Conservation (phyloP, 2,113 vertebrate genomes). For the Ifrita kowaldi region DNA sequence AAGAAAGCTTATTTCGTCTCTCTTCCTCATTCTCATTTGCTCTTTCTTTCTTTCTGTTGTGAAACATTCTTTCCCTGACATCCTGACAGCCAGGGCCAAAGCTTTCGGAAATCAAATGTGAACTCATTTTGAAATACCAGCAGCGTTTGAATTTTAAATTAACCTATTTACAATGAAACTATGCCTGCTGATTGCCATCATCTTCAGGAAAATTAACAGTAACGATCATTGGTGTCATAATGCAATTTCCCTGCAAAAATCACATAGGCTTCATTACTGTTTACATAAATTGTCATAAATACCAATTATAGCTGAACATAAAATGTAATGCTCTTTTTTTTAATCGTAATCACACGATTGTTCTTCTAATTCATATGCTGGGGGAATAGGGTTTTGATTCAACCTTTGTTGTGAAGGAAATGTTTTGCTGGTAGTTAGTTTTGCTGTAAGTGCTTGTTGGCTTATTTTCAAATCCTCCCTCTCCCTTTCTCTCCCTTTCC, state of each 20-base stretch:
- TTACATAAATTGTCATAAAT: slow-evolving; percentile 87
- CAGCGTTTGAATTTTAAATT: slow-evolving; percentile 83
- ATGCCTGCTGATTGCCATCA: slow-evolving; percentile 82
- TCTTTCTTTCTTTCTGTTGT: slow-evolving; percentile 3
- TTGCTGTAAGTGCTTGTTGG: slow-evolving; percentile 65
- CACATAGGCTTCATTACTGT: slow-evolving; percentile 83
- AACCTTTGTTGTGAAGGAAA: slow-evolving; percentile 75
- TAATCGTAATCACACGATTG: slow-evolving; percentile 82
- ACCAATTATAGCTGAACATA: slow-evolving; percentile 83
- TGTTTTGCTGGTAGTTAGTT: slow-evolving; percentile 66
- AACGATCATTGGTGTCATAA: slow-evolving; percentile 83
- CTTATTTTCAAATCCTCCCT: slow-evolving; percentile 66
- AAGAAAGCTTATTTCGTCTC: neutral
- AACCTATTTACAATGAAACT: slow-evolving; percentile 85
- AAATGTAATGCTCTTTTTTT: slow-evolving; percentile 81
- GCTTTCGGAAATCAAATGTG: slow-evolving; percentile 76
- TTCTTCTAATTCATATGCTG: slow-evolving; percentile 79
- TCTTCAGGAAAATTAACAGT: slow-evolving; percentile 85
- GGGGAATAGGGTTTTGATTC: slow-evolving; percentile 73
- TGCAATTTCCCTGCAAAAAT: slow-evolving; percentile 81
- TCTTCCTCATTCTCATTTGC: neutral
- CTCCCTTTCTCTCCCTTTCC: neutral
- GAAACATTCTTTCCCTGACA: slow-evolving; percentile 53
- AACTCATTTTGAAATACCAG: slow-evolving; percentile 80
- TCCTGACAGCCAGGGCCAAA: slow-evolving; percentile 66